Evolutionary conservation across 2,113 vertebrate species (phyloP).

Genomic region (Crotalus tigris): DNA sequence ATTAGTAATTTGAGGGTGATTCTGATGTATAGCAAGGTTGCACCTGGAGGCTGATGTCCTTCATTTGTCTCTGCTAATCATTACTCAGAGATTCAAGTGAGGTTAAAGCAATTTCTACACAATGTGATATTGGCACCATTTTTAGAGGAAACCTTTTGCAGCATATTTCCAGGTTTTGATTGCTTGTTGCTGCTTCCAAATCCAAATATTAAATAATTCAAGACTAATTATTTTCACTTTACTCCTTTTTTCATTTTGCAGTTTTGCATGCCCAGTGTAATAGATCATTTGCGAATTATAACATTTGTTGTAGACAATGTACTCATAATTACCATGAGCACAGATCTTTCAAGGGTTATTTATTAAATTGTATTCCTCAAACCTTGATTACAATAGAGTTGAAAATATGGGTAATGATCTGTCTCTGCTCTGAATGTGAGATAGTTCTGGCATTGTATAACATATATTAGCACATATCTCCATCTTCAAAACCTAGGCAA

Average conservation of each 20-base stretch:
- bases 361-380: background rate
- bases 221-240: background rate
- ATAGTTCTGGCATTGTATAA: background rate
- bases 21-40: slow-evolving; percentile 4
- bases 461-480: background rate
- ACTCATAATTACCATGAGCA: background rate
- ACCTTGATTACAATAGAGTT: background rate
- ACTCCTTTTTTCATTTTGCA: background rate
- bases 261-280: background rate
- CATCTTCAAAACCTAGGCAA: background rate
- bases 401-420: background rate
- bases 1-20: slow-evolving; percentile 25
- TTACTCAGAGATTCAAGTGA: slow-evolving; percentile 6
- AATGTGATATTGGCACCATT: background rate
- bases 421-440: background rate
- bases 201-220: background rate
- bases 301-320: background rate
- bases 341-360: background rate
- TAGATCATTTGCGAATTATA: background rate
- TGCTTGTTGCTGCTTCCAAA: background rate
- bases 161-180: background rate
- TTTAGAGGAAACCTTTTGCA: background rate
- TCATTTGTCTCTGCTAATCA: slow-evolving; percentile 31
- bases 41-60: slow-evolving; percentile 13
- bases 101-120: background rate